Base-by-base conservation (phyloP, 2,888 invertebrate species). In the Candidula unifasciata region DNA sequence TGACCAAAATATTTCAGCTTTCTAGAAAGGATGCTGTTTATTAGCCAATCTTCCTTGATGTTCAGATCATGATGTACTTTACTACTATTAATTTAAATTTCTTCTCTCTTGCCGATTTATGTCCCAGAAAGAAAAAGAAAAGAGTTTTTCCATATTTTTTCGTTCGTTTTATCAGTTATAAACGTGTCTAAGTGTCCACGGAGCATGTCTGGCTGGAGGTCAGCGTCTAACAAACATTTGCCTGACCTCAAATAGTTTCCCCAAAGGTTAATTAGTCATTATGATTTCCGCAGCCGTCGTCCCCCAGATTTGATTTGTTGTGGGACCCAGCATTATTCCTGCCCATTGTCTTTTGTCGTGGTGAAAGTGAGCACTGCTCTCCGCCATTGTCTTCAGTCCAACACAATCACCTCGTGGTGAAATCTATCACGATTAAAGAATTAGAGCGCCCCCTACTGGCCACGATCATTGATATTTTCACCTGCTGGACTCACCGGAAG, bases 401-500 rank as follows among this genome's bases (percentile, higher is more conserved):
- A 52, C 2, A 24, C 68, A 80, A 35, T 27, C 44, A n/a, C 68
- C 57, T 54, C 10, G 21, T 57, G 16, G 10, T 71, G 71, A 71
- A 80, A 71, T 71, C 71, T 35, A 80, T 80, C 71, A 71, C 57
- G 71, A 80, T 80, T 69, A 71, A 18, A 57, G 57, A 80, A 71
- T 80, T 66, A 80, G 80, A 80, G 69, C 69, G 66, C n/a, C 66
- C 79, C 27, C 64, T 44, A 79, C 66, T 66, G 79, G 24, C 79
- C 79, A 37, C 37, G 64, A 37, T 13, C 80, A 2, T 54, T 52
- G 57, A 76, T 27, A 54, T n/a, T 44, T 77, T 79, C 77, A 80
- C 80, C 68, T 77, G 82, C 82, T 76, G 74, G 76, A 76, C 76
- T 2, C n/a, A 66, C 82, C 82, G 82, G 82, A 82, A 82, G 54